Evolutionary conservation across 1,140 invertebrate species (phyloP), one percentile per base, ranked within the genome.

Genomic region (Pseudobourletiella spinata): DNA sequence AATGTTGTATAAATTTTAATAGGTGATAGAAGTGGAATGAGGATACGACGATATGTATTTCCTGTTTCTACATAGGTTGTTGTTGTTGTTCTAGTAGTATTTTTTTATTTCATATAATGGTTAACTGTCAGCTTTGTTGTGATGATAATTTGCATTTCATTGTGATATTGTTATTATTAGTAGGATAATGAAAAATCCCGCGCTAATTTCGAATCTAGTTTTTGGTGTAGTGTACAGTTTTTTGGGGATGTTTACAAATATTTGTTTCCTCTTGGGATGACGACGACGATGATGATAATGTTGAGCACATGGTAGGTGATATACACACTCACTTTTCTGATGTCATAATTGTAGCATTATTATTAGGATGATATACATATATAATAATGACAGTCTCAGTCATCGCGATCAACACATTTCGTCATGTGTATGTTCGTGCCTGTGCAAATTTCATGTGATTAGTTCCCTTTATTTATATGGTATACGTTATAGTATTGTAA

Each of bases 61-160:
- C 28, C 14, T 24, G 28, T n/a, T n/a, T n/a, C n/a, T n/a, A n/a
- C n/a, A n/a, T n/a, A n/a, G n/a, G n/a, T n/a, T 14, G 48, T 51
- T 51, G 48, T 51, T 51, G 14, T 51, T 39, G 32, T 39, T 11
- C 8, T 39, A 51, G 16, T 25, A 51, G 48, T 8, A 51, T 26
- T 51, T 51, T 51, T 51, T 25, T 46, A 46, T 46, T 46, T 46
- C 24, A n/a, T n/a, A n/a, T n/a, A 39, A n/a, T 39, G 32, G 24
- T 26, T 11, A 22, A 51, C 48, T 51, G 25, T 51, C 48, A 48
- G 50, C 42, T 61, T 61, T 56, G 59, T 61, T 61, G 59, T 61
- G 59, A 61, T 61, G 25, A 55, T 55, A 24, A 61, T 32, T 61
- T 61, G 59, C 59, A 61, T 61, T 54, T 61, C 54, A 61, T 55